Evolutionary conservation across 2,888 invertebrate species (phyloP), one percentile per base, ranked within the genome.

Genomic region (Fragum whitleyi): DNA sequence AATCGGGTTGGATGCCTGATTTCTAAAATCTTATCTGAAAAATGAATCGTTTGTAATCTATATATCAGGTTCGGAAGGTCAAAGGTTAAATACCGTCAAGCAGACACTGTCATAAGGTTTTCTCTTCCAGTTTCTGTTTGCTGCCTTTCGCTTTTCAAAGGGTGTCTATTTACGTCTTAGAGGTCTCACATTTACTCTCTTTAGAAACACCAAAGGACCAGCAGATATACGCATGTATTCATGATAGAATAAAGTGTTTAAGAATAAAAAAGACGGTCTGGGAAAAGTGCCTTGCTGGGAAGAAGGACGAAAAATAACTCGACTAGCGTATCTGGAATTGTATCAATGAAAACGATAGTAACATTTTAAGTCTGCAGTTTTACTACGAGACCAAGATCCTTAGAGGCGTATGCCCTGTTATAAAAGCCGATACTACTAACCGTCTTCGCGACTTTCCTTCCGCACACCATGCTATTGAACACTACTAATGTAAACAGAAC

Each of bases 361-460:
- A n/a, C 14, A 47, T 19, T 47, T 47, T 14, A 9, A 9, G 19
- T 14, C 14, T 47, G 47, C 47, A 47, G n/a, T 32, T 61, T 61
- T 61, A 61, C 61, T 61, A 61, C 61, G 29, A 61, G 14, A 32
- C 19, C 32, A 16, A 29, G 19, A 19, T 32, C 61, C 61, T 32
- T 29, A 61, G 9, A 32, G 61, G 61, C 65, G 65, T 26, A 23
- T 11, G 23, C 36, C 65, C 11, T 11, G 14, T 16, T 65, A 65
- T 65, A 65, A 65, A 65, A 65, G 65, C 65, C 65, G 36, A 65
- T 65, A 65, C 65, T 23, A 39, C 39, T 16, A 23, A 21, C 36
- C 19, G 9, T 23, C 21, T 42, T 16, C 16, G 42, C 16, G 65
- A 39, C 21, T 42, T 42, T 23, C 11, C 7, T 42, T 39, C 26